A percentile compares a stretch with the other conserved stretches of the same genome.
phyloP scores from a whole-genome alignment of 2,113 vertebrate genomes.

The Collichthys lucidus region DNA sequence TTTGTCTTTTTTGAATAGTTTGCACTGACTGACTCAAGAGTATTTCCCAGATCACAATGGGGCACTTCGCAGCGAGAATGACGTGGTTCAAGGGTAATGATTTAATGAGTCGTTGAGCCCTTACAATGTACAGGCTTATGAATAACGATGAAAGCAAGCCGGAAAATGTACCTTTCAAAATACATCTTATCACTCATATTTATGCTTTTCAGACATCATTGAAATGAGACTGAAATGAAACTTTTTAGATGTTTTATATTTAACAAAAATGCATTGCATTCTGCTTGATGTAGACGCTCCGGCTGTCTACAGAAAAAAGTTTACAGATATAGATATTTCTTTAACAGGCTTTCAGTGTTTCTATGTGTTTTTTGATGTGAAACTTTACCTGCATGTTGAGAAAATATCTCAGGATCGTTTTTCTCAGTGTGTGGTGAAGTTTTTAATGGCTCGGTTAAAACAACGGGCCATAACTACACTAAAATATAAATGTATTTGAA shows the following conservation, averaged over 20 bases:
- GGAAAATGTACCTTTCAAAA: background rate
- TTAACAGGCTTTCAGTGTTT: too few relatives aligned
- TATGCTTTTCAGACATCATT: background rate
- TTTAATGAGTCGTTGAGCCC: background rate
- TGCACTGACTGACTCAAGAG: background rate
- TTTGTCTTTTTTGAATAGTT: background rate
- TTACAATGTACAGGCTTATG: background rate
- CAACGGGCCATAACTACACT: too few relatives aligned
- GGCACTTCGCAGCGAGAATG: background rate
- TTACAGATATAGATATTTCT: background rate
- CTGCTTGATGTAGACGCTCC: background rate
- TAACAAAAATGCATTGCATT: background rate
- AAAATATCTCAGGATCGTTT: too few relatives aligned
- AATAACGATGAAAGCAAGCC: background rate
- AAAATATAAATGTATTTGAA: too few relatives aligned
- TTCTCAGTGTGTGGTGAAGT: too few relatives aligned
- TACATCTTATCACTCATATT: background rate
- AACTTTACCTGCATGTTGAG: background rate
- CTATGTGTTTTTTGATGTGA: background rate
- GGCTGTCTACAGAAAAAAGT: too few relatives aligned
- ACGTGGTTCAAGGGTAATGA: background rate
- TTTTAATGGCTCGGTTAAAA: too few relatives aligned
- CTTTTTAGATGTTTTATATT: background rate
- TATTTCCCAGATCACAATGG: background rate
- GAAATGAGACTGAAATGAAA: constrained; percentile 1